A percentile compares a stretch with the other conserved stretches of the same genome.
These are phyloP conservation scores for Lepidurus arcticus DNA, from an alignment of 1,140 invertebrate genomes.

Conservation along the genomic window DNA sequence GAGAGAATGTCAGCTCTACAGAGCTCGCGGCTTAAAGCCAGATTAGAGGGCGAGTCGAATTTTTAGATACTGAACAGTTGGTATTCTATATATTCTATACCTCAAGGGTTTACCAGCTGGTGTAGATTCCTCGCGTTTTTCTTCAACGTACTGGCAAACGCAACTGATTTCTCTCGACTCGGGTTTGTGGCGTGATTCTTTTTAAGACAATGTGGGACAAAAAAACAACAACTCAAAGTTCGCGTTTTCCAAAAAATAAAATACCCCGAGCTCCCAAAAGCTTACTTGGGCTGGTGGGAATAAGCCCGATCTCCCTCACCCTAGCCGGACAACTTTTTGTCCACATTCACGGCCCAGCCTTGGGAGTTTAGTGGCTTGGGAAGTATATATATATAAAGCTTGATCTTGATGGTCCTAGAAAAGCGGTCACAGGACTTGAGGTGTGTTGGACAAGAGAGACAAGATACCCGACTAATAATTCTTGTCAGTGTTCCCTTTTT, in stretches of 20 bases:
- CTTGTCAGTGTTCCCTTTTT: slow-evolving; percentile 15
- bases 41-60: not conserved
- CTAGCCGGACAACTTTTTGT: not conserved
- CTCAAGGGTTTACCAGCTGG: not conserved
- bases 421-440: slow-evolving; percentile 20
- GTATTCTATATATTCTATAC: not conserved
- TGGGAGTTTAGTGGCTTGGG: not conserved
- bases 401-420: slow-evolving; percentile 11
- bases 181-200: not conserved
- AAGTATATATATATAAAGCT: not conserved
- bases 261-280: not conserved
- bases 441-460: slow-evolving; percentile 15
- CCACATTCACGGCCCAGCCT: not conserved
- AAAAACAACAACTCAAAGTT: not conserved
- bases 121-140: not conserved
- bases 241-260: not conserved
- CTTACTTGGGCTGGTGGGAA: not conserved
- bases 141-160: not conserved
- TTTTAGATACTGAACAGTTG: not conserved
- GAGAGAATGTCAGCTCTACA: not conserved
- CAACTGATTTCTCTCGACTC: not conserved
- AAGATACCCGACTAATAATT: slow-evolving; percentile 22
- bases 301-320: not conserved
- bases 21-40: not conserved
- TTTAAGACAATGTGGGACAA: not conserved